These are phyloP conservation scores for Diplogasteroides magnus DNA, from an alignment of 1,140 invertebrate species.

Conservation along the genomic window DNA sequence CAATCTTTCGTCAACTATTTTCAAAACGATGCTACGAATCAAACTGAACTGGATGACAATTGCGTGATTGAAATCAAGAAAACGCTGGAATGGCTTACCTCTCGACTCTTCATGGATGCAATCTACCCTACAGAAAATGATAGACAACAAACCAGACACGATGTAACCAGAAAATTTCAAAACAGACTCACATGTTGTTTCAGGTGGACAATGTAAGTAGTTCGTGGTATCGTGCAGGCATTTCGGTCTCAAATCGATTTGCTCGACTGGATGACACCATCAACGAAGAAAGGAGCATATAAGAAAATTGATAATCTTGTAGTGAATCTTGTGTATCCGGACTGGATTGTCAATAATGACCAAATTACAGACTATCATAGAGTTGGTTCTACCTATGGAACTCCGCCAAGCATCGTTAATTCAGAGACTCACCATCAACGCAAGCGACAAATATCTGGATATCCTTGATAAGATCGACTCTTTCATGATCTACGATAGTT, in stretches of 20 bases:
- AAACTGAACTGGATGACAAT: no score
- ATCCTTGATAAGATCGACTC: constrained; percentile 14
- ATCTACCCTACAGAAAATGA: constrained; percentile 25
- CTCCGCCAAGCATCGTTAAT: neutral
- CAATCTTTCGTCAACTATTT: no score
- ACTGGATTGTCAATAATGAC: constrained; percentile 40
- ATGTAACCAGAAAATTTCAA: no score
- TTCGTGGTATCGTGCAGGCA: neutral
- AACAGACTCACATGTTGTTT: no score
- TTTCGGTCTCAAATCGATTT: constrained; percentile 48
- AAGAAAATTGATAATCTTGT: constrained; percentile 43
- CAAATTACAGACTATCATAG: constrained; percentile 34
- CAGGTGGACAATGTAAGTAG: no score
- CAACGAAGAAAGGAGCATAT: constrained; percentile 43
- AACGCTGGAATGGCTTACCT: constrained; percentile 37
- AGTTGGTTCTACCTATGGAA: neutral
- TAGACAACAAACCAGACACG: constrained; percentile 17
- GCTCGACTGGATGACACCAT: constrained; percentile 41
- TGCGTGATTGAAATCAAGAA: no score
- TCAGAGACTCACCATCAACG: constrained; percentile 1
- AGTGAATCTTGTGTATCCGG: constrained; percentile 47
- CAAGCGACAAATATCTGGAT: constrained; percentile 19
- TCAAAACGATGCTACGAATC: no score
- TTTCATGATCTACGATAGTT: constrained; percentile 25
- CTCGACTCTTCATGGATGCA: constrained; percentile 35